Evolutionary conservation across 1,140 invertebrate species (phyloP).

Genomic region (Oedothorax gibbosus): DNA sequence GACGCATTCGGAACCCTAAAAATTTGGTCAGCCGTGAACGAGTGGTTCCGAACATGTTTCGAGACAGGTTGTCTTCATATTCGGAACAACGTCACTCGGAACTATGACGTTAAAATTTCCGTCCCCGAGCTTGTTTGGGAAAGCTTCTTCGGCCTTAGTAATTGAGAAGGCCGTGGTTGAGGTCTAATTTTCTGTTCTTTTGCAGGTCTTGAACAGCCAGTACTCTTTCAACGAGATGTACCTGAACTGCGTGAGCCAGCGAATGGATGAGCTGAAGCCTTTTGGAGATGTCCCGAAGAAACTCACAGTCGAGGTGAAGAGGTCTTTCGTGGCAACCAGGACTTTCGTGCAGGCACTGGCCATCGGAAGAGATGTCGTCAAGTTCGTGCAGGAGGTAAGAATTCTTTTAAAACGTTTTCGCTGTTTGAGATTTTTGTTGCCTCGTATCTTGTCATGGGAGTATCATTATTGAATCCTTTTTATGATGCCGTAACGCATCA

Average conservation of each 20-base stretch:
- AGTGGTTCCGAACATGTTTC: too few species aligned
- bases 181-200: neutral
- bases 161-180: too few species aligned
- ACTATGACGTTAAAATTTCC: too few species aligned
- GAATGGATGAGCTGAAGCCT: slow-evolving; percentile 91
- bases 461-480: neutral
- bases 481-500: neutral
- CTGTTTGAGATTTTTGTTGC: neutral
- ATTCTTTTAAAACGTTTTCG: neutral
- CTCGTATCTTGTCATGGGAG: neutral
- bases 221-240: slow-evolving; percentile 89
- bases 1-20: too few species aligned
- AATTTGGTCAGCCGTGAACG: too few species aligned
- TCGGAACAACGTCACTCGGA: too few species aligned
- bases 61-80: too few species aligned
- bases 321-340: slow-evolving; percentile 92
- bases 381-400: slow-evolving; percentile 83
- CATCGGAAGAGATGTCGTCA: slow-evolving; percentile 84
- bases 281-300: slow-evolving; percentile 94
- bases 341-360: slow-evolving; percentile 90
- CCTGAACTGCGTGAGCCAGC: slow-evolving; percentile 84
- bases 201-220: slow-evolving; percentile 84
- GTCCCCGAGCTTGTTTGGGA: too few species aligned
- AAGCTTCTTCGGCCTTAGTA: too few species aligned
- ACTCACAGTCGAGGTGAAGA: slow-evolving; percentile 86